These are phyloP conservation scores for Agrochola lychnidis DNA, from an alignment of 2,888 invertebrate species.

Conservation along the genomic window DNA sequence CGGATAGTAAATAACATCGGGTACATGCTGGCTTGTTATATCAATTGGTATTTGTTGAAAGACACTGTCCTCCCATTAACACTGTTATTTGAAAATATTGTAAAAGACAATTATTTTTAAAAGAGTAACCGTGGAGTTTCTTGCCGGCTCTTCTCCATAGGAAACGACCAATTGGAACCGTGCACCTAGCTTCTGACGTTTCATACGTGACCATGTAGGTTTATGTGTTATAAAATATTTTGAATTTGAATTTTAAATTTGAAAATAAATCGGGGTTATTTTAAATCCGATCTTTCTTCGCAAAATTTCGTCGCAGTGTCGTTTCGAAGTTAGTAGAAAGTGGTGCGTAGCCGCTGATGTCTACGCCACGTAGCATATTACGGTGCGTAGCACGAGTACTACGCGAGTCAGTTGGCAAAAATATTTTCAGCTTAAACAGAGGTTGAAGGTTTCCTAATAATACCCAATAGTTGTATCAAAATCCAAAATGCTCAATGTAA, in stretches of 20 bases:
- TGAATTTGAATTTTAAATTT: no score
- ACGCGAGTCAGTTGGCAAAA: no score
- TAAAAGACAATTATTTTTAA: no score
- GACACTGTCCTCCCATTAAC: no score
- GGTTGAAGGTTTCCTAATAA: not conserved
- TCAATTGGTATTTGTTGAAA: no score
- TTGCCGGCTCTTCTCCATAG: no score
- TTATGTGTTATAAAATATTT: no score
- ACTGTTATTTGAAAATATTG: no score
- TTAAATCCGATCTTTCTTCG: not conserved
- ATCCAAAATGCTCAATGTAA: not conserved
- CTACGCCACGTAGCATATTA: not conserved
- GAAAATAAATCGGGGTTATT: not conserved
- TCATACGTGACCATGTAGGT: no score
- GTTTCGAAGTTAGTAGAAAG: not conserved
- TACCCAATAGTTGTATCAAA: not conserved
- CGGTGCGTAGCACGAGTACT: not conserved
- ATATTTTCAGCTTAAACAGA: not conserved
- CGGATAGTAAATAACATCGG: not conserved
- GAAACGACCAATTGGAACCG: no score
- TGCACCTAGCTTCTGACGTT: no score
- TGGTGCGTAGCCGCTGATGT: not conserved
- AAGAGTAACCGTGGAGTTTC: no score
- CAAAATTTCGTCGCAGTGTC: not conserved
- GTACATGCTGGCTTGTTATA: not conserved